Percentiles rank a stretch among this genome's conserved stretches.
These are phyloP conservation scores for Aphelenchoides besseyi DNA, from an alignment of 1,140 invertebrate species.

Conservation along the genomic window DNA sequence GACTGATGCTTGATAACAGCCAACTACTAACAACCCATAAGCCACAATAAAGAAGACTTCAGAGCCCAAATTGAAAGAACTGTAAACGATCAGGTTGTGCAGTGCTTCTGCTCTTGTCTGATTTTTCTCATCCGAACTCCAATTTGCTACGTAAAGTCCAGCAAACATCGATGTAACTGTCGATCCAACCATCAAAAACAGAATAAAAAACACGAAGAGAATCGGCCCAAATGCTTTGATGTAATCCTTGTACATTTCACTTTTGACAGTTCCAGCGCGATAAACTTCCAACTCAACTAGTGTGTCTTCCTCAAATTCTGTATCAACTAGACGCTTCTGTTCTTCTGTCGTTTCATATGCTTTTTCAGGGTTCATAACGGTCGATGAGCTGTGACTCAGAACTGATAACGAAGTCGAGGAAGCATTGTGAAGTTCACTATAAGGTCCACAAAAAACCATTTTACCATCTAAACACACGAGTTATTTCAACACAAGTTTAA, in stretches of 20 bases:
- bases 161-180: constrained; percentile 56
- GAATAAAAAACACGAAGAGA: constrained; percentile 46
- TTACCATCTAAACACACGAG: constrained; percentile 7
- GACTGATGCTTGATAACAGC: constrained; percentile 63
- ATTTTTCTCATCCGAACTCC: constrained; percentile 45
- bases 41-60: constrained; percentile 6
- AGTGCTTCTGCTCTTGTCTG: constrained; percentile 4
- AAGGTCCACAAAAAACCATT: background rate
- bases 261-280: background rate
- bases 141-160: constrained; percentile 58
- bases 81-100: constrained; percentile 45
- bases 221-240: constrained; percentile 53
- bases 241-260: constrained; percentile 45
- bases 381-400: constrained; percentile 44
- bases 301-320: constrained; percentile 49
- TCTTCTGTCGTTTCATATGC: constrained; percentile 27
- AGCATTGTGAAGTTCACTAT: constrained; percentile 35
- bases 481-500: constrained; percentile 6
- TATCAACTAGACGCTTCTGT: background rate
- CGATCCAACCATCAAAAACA: constrained; percentile 43
- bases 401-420: constrained; percentile 48
- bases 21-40: constrained; percentile 34
- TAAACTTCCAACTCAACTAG: constrained; percentile 2
- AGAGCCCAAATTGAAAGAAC: background rate
- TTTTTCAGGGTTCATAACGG: constrained; percentile 48